Conservation (phyloP, 2,113 vertebrate species). For the Synodontis membranacea region DNA sequence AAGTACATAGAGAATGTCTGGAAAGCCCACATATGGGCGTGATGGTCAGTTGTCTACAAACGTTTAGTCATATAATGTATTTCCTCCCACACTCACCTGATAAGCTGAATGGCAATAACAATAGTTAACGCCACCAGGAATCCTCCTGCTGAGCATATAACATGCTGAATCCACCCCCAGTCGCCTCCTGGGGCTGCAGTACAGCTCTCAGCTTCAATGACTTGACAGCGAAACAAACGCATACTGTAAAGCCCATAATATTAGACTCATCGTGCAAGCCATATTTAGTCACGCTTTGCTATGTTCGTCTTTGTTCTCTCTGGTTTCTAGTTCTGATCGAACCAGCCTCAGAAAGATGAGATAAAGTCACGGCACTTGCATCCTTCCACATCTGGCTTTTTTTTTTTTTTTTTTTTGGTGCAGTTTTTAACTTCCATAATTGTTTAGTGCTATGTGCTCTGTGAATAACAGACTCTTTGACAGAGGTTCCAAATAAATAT, state of each 20-base stretch:
- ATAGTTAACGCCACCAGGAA: background rate
- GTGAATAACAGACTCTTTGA: background rate
- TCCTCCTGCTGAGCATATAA: constrained; percentile 12
- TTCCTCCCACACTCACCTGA: background rate
- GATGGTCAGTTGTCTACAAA: background rate
- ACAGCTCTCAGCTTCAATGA: background rate
- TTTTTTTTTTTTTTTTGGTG: background rate
- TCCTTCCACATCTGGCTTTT: too few species aligned
- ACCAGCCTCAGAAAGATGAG: background rate
- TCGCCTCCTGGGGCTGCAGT: background rate
- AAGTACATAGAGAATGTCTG: background rate
- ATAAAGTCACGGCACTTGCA: background rate
- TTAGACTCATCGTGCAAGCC: background rate
- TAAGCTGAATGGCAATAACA: background rate
- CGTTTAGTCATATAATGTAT: background rate
- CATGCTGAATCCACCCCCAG: constrained; percentile 1
- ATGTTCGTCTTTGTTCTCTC: background rate
- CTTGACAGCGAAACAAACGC: background rate
- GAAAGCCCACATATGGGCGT: background rate
- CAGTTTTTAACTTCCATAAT: background rate
- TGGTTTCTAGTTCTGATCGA: background rate
- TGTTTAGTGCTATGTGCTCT: background rate
- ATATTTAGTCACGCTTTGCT: background rate
- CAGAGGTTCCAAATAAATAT: background rate
- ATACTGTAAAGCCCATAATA: background rate